A percentile compares a stretch with the other conserved stretches of the same genome.
phyloP scores from a whole-genome alignment of 1,140 invertebrate species.

The Neodiprion fabricii region DNA sequence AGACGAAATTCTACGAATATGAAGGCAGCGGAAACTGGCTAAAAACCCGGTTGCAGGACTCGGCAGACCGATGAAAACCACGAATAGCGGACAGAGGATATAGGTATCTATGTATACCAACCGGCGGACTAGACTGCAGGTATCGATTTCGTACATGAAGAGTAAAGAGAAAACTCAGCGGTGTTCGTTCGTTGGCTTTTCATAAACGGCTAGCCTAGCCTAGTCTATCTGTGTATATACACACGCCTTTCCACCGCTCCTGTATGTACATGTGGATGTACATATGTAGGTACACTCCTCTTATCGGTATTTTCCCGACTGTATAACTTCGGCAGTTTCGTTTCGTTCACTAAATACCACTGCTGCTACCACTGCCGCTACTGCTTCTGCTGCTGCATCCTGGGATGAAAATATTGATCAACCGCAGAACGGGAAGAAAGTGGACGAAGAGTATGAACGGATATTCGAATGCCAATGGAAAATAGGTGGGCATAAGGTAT shows the following conservation, averaged over 20 bases:
- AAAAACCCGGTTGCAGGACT: background rate
- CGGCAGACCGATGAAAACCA: background rate
- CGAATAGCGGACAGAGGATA: background rate
- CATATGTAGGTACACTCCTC: background rate
- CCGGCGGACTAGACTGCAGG: conserved; percentile 1
- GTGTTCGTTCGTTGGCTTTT: conserved; percentile 14
- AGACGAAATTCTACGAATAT: background rate
- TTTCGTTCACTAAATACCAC: conserved; percentile 52
- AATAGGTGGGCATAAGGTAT: conserved; percentile 12
- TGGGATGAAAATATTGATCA: conserved; percentile 63
- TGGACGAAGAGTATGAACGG: conserved; percentile 33
- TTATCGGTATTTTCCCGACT: background rate
- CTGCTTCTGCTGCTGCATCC: conserved; percentile 48
- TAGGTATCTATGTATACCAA: background rate
- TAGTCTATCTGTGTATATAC: background rate
- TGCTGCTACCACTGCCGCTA: background rate
- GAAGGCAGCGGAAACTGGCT: too few relatives aligned
- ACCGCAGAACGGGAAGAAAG: conserved; percentile 34
- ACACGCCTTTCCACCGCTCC: conserved; percentile 8
- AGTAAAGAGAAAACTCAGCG: conserved; percentile 9
- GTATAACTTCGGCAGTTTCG: conserved; percentile 15
- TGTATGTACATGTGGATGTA: background rate
- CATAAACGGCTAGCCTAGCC: background rate
- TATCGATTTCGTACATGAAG: conserved; percentile 37
- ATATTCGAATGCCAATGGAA: conserved; percentile 43